Conservation (phyloP, 2,888 invertebrate species). For the Epinotia bilunana region DNA sequence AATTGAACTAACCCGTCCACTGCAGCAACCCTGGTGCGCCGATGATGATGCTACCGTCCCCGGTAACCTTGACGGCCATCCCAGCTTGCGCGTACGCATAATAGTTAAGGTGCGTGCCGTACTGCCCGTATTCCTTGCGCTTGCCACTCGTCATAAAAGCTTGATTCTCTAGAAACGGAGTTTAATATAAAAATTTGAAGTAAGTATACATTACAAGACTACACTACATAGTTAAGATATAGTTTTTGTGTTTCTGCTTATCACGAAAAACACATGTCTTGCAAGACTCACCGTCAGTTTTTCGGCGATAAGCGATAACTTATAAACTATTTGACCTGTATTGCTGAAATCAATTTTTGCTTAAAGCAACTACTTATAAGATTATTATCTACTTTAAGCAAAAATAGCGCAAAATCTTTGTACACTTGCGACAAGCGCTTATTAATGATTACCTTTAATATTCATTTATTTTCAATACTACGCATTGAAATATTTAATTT, state of each 20-base stretch:
- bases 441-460: no score
- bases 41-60: constrained; percentile 73
- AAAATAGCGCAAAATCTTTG: no score
- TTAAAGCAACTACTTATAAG: no score
- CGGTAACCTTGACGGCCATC: constrained; percentile 77
- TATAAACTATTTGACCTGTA: background rate
- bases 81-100: constrained; percentile 83
- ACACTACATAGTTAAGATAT: background rate
- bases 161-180: constrained; percentile 59
- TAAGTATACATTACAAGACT: background rate
- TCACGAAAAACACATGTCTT: background rate
- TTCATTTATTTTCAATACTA: no score
- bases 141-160: constrained; percentile 61
- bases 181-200: constrained; percentile 5
- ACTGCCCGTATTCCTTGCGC: constrained; percentile 66
- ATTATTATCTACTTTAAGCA: no score
- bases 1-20: constrained; percentile 79
- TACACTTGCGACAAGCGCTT: no score
- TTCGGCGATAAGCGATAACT: no score
- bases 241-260: background rate
- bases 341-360: no score
- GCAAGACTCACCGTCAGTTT: no score
- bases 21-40: constrained; percentile 86
- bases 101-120: constrained; percentile 69
- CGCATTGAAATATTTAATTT: no score